phyloP scores from a whole-genome alignment of 2,888 invertebrate species.

The Galerucella pusilla region DNA sequence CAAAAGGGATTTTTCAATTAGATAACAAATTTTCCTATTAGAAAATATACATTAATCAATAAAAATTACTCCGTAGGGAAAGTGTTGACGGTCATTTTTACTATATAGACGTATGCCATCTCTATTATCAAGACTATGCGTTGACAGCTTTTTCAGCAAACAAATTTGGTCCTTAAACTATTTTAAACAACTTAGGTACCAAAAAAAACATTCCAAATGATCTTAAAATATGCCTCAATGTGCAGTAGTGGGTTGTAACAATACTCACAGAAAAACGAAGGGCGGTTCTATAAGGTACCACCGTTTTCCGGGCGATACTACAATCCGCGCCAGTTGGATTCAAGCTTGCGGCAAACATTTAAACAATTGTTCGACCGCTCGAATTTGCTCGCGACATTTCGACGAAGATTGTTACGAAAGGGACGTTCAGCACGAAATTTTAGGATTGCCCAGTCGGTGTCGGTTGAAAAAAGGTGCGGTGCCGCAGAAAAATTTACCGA shows the following conservation, averaged over 20 bases:
- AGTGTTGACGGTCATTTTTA: too few relatives aligned
- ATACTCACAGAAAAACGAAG: slow-evolving; percentile 69
- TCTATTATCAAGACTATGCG: too few relatives aligned
- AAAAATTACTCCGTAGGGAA: too few relatives aligned
- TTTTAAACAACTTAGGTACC: not conserved
- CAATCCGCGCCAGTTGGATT: slow-evolving; percentile 68
- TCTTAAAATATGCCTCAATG: slow-evolving; percentile 70
- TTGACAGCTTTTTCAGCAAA: not conserved
- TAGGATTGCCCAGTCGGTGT: slow-evolving; percentile 68
- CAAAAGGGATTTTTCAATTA: slow-evolving; percentile 20
- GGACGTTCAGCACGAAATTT: slow-evolving; percentile 69
- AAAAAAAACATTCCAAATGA: slow-evolving; percentile 24
- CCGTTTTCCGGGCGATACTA: slow-evolving; percentile 69
- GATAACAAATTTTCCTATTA: not conserved
- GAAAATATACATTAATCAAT: not conserved
- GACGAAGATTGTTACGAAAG: slow-evolving; percentile 68
- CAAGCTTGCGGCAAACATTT: slow-evolving; percentile 68
- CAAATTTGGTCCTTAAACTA: slow-evolving; percentile 12
- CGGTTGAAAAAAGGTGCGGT: slow-evolving; percentile 68
- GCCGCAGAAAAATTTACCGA: slow-evolving; percentile 60
- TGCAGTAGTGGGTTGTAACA: slow-evolving; percentile 69
- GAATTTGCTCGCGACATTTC: slow-evolving; percentile 69
- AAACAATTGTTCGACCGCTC: slow-evolving; percentile 69
- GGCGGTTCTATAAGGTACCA: slow-evolving; percentile 70
- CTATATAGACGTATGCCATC: too few relatives aligned